phyloP scores from a whole-genome alignment of 1,140 invertebrate genomes.

The Microvelia longipes region DNA sequence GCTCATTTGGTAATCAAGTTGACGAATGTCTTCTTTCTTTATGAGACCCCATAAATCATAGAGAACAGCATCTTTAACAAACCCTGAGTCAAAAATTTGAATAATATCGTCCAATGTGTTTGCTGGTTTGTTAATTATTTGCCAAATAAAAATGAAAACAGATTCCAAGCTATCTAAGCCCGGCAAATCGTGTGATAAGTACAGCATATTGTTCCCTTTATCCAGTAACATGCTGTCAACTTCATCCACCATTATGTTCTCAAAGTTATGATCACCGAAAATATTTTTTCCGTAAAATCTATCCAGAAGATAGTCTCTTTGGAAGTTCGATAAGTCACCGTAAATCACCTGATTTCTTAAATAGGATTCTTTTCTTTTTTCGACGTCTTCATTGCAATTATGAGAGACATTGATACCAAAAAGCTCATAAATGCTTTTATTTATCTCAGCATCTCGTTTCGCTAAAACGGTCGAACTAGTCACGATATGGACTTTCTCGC shows the following conservation, averaged over 20 bases:
- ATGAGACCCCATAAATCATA: background rate
- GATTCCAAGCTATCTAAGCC: constrained; percentile 27
- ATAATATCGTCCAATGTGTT: constrained; percentile 13
- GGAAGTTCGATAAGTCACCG: constrained; percentile 26
- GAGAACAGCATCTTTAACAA: background rate
- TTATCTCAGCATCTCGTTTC: background rate
- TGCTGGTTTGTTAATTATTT: constrained; percentile 19
- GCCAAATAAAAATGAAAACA: constrained; percentile 28
- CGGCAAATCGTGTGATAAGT: constrained; percentile 26
- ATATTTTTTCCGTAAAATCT: constrained; percentile 23
- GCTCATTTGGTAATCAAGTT: background rate
- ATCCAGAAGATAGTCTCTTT: constrained; percentile 26
- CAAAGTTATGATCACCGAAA: constrained; percentile 20
- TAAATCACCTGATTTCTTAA: constrained; percentile 23
- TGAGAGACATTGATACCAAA: constrained; percentile 23
- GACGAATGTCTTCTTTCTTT: background rate
- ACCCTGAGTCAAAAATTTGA: background rate
- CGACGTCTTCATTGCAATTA: constrained; percentile 20
- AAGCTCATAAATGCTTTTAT: constrained; percentile 19
- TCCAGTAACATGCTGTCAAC: constrained; percentile 31
- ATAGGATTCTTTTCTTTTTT: constrained; percentile 19
- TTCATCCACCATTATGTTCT: constrained; percentile 27
- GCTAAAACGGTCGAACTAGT: background rate
- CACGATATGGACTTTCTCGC: background rate
- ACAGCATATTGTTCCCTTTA: constrained; percentile 28